These are phyloP conservation scores for Eristalinus sepulchralis DNA, from an alignment of 2,888 invertebrate species.

Conservation along the genomic window DNA sequence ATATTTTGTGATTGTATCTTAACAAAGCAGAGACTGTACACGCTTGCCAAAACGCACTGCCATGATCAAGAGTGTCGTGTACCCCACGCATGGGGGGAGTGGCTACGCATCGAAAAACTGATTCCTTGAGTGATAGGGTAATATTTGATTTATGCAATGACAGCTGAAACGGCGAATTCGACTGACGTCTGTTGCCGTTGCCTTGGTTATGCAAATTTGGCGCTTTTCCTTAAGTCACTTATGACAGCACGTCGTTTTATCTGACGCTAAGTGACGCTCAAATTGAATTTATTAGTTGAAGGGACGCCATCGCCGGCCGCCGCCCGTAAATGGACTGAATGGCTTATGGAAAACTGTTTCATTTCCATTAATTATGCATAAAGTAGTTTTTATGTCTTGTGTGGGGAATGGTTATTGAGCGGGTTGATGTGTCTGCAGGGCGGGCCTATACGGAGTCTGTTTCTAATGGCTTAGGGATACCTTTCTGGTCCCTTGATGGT, in stretches of 20 bases:
- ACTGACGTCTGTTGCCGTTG: background rate
- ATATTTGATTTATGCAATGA: background rate
- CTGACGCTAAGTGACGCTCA: background rate
- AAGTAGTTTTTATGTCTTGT: background rate
- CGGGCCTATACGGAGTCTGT: background rate
- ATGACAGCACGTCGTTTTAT: background rate
- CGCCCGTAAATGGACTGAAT: background rate
- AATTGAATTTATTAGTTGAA: background rate
- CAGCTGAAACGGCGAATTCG: background rate
- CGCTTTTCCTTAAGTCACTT: background rate
- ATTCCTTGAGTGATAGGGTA: background rate
- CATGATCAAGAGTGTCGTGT: too few relatives aligned
- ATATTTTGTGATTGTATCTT: background rate
- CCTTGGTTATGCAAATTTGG: background rate
- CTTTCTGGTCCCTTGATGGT: background rate
- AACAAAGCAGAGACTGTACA: background rate
- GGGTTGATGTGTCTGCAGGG: background rate
- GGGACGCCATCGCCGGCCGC: background rate
- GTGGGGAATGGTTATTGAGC: background rate
- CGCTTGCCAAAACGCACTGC: background rate
- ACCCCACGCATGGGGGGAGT: too few relatives aligned
- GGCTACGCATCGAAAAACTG: background rate
- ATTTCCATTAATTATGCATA: background rate
- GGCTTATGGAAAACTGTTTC: background rate
- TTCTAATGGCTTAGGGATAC: background rate